These are phyloP conservation scores for Lagenorhynchus albirostris DNA, from an alignment of 2,113 vertebrate species.

Conservation along the genomic window DNA sequence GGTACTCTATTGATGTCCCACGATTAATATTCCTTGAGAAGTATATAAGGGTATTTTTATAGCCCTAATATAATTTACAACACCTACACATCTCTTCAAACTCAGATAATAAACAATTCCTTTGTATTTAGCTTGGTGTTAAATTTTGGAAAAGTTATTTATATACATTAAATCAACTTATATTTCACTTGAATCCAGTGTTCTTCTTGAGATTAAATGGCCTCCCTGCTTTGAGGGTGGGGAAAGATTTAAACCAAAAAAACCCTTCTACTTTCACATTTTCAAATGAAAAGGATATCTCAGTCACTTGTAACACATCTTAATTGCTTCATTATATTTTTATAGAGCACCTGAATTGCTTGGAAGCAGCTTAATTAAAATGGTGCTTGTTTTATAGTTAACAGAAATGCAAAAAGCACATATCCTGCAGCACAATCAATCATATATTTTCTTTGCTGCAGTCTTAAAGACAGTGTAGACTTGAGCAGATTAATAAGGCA, in stretches of 20 bases:
- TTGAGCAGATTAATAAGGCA: conserved; percentile 58
- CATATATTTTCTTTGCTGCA: conserved; percentile 32
- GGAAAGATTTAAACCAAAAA: neutral
- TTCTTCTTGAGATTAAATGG: neutral
- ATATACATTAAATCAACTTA: neutral
- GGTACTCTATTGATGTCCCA: neutral
- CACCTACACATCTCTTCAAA: neutral
- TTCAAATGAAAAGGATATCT: conserved; percentile 50
- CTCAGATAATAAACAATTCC: neutral
- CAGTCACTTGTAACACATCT: conserved; percentile 66
- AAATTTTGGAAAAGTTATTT: neutral
- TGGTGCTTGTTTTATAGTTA: conserved; percentile 62
- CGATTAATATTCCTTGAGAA: neutral
- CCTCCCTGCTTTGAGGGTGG: neutral
- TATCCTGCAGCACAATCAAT: conserved; percentile 63
- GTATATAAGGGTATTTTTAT: neutral
- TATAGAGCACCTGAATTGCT: conserved; percentile 74
- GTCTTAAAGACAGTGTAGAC: conserved; percentile 57
- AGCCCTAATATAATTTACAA: neutral
- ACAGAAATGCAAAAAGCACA: conserved; percentile 66
- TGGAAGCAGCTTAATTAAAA: conserved; percentile 77
- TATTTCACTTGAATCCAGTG: neutral
- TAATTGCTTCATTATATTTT: conserved; percentile 80
- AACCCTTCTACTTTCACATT: conserved; percentile 49
- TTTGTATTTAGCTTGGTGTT: neutral